Conservation (phyloP, 1,140 invertebrate species). For the Drosophila tristis region DNA sequence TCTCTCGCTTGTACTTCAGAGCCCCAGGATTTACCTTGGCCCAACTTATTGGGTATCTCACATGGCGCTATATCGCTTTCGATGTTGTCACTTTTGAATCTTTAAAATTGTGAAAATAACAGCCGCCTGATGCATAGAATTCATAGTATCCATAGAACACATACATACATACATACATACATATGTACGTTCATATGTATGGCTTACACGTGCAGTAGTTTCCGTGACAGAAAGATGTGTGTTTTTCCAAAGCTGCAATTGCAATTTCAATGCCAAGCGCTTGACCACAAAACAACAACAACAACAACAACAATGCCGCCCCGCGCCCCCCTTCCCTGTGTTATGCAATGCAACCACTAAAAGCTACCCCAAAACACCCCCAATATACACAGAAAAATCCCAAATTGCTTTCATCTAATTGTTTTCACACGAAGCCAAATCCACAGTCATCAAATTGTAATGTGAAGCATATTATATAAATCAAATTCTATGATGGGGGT, state of each 20-base stretch:
- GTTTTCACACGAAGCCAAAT: slow-evolving; percentile 72
- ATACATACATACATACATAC: no score
- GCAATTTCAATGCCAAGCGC: slow-evolving; percentile 33
- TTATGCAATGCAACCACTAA: slow-evolving; percentile 29
- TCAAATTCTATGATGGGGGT: neutral
- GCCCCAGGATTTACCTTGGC: no score
- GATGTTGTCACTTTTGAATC: no score
- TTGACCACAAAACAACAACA: slow-evolving; percentile 15
- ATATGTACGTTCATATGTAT: no score
- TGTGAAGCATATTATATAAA: slow-evolving; percentile 66
- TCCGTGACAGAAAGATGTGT: neutral
- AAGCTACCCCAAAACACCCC: neutral
- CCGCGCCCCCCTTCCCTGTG: slow-evolving; percentile 10
- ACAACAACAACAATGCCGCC: no score
- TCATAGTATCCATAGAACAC: no score
- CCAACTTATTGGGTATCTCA: no score
- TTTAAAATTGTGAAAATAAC: no score
- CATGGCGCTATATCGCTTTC: no score
- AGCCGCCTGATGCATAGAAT: no score
- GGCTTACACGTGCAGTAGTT: neutral
- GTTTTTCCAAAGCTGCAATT: slow-evolving; percentile 26
- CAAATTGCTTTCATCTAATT: slow-evolving; percentile 61
- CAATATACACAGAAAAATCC: neutral
- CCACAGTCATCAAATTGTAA: slow-evolving; percentile 73
- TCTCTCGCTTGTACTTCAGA: no score